These are phyloP conservation scores for Antigone vipio DNA, from an alignment of 2,113 vertebrate species.

Conservation along the genomic window DNA sequence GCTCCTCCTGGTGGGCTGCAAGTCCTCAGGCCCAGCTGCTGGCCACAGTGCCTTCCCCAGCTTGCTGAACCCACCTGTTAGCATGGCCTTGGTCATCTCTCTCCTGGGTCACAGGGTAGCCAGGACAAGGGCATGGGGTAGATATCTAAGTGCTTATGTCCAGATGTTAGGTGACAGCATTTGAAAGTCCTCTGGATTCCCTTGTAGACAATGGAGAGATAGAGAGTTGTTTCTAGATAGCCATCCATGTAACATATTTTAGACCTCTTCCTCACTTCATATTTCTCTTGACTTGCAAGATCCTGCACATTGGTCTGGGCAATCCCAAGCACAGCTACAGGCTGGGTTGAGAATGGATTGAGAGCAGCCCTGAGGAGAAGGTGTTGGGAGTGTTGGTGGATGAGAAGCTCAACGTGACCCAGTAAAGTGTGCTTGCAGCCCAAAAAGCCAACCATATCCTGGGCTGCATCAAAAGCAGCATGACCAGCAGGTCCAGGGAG, in stretches of 20 bases:
- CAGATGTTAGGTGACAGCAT: not conserved
- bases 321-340: no score
- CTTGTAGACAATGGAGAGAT: not conserved
- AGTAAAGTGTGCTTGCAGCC: no score
- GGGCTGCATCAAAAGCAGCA: no score
- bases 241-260: not conserved
- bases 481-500: no score
- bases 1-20: not conserved
- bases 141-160: not conserved
- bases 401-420: no score
- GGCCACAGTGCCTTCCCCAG: not conserved
- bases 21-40: not conserved
- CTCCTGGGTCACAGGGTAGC: not conserved
- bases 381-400: no score
- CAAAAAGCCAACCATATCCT: no score
- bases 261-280: not conserved
- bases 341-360: no score
- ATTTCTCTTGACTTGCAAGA: not conserved
- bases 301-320: no score
- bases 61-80: fast-evolving
- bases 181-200: not conserved
- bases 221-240: not conserved
- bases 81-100: not conserved
- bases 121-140: not conserved
- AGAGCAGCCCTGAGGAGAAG: no score